phyloP scores from a whole-genome alignment of 2,797 vertebrate genomes.

The Molossus alvarezi region DNA sequence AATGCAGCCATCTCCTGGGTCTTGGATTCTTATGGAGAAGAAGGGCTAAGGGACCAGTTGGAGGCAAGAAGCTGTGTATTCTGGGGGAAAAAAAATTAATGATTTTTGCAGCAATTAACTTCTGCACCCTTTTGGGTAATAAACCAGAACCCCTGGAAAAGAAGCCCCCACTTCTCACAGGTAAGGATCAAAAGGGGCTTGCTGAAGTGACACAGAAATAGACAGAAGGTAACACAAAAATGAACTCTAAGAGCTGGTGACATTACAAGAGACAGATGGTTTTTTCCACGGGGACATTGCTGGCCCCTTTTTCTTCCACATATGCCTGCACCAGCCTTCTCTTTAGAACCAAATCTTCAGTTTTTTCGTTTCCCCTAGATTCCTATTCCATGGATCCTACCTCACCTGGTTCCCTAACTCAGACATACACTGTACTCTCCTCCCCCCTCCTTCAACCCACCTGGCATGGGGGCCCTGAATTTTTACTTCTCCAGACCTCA shows the following conservation, averaged over 20 bases:
- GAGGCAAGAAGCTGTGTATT: constrained; percentile 67
- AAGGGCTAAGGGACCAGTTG: neutral
- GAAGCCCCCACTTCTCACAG: constrained; percentile 76
- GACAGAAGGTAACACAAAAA: neutral
- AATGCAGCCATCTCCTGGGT: no score
- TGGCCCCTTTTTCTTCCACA: neutral
- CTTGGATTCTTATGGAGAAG: no score
- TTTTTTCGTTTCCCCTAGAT: neutral
- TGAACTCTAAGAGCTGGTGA: neutral
- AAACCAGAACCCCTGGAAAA: constrained; percentile 81
- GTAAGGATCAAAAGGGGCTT: constrained; percentile 78
- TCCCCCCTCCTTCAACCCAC: neutral
- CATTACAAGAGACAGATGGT: neutral
- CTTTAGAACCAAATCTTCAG: neutral
- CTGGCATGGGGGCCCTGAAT: constrained; percentile 39
- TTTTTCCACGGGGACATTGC: neutral
- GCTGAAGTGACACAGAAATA: neutral
- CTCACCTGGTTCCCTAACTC: neutral
- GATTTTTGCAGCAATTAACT: constrained; percentile 78
- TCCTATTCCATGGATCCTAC: neutral
- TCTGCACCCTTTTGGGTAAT: constrained; percentile 83
- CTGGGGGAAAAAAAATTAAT: constrained; percentile 81
- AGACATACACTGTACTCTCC: neutral
- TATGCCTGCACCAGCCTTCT: neutral
- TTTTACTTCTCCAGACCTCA: neutral